Percentiles rank a stretch among this genome's conserved stretches.
phyloP scores from a whole-genome alignment of 1,140 invertebrate genomes.

The Trialeurodes vaporariorum region DNA sequence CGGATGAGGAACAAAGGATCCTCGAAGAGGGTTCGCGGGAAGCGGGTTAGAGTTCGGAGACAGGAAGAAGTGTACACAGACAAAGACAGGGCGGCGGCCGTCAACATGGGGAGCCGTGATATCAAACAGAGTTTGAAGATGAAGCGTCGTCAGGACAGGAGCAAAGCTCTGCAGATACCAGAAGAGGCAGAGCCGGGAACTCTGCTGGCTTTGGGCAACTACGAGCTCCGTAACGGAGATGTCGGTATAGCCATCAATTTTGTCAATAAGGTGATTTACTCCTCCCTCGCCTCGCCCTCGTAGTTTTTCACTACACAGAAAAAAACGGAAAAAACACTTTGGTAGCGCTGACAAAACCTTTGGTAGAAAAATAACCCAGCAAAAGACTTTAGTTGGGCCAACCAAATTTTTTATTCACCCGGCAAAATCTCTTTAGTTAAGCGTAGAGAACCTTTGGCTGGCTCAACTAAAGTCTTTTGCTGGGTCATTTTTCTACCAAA shows the following conservation, averaged over 20 bases:
- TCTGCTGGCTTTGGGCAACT: slow-evolving; percentile 56
- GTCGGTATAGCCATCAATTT: slow-evolving; percentile 55
- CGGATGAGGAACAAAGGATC: slow-evolving; percentile 31
- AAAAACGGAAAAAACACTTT: too few species aligned
- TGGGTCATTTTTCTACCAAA: too few species aligned
- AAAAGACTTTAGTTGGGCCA: too few species aligned
- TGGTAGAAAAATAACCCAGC: too few species aligned
- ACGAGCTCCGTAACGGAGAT: slow-evolving; percentile 58
- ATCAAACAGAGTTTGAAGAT: slow-evolving; percentile 72
- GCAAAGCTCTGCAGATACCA: slow-evolving; percentile 54
- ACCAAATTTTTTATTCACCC: too few species aligned
- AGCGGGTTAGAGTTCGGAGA: slow-evolving; percentile 34
- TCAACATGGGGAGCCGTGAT: slow-evolving; percentile 67
- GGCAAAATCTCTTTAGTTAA: too few species aligned
- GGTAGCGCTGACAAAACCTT: too few species aligned
- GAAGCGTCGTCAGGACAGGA: slow-evolving; percentile 65
- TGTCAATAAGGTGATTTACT: slow-evolving; percentile 60
- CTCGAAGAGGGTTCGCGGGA: slow-evolving; percentile 27
- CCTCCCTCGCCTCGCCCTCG: too few species aligned
- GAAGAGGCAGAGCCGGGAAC: slow-evolving; percentile 65
- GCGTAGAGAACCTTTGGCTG: too few species aligned
- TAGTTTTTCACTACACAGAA: too few species aligned
- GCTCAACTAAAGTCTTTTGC: too few species aligned
- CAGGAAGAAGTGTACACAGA: slow-evolving; percentile 75
- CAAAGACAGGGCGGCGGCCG: slow-evolving; percentile 77